These are phyloP conservation scores for Sarcophaga variegata DNA, from an alignment of 2,888 invertebrate species.

Conservation along the genomic window DNA sequence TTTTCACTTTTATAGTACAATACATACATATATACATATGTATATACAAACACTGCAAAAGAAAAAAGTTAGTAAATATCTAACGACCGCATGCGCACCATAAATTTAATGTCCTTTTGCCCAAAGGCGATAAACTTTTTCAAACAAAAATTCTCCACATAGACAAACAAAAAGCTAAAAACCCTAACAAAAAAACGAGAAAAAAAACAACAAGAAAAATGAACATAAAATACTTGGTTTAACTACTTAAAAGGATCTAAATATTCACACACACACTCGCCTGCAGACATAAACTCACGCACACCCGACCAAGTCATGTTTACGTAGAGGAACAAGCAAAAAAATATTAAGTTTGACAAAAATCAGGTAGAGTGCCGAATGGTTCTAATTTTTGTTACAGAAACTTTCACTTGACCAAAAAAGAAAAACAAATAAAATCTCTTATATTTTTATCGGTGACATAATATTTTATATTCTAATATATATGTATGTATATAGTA, in stretches of 20 bases:
- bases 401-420: slow-evolving; percentile 56
- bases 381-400: not conserved
- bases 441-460: slow-evolving; percentile 14
- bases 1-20: slow-evolving; percentile 54
- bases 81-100: slow-evolving; percentile 67
- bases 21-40: not conserved
- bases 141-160: slow-evolving; percentile 33
- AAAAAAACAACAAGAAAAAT: not conserved
- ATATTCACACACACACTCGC: slow-evolving; percentile 26
- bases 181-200: not conserved
- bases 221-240: slow-evolving; percentile 55
- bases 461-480: not conserved
- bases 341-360: slow-evolving; percentile 8
- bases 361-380: not conserved
- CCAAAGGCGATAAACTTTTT: slow-evolving; percentile 67
- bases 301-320: not conserved
- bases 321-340: not conserved
- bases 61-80: slow-evolving; percentile 57
- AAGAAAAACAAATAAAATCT: not conserved
- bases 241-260: slow-evolving; percentile 55
- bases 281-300: not conserved
- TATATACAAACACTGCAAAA: not conserved
- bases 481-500: not conserved
- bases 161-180: slow-evolving; percentile 23
- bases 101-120: slow-evolving; percentile 68